A percentile compares a stretch with the other conserved stretches of the same genome.
These are phyloP conservation scores for Ips nitidus DNA, from an alignment of 1,140 invertebrate species.

Conservation along the genomic window DNA sequence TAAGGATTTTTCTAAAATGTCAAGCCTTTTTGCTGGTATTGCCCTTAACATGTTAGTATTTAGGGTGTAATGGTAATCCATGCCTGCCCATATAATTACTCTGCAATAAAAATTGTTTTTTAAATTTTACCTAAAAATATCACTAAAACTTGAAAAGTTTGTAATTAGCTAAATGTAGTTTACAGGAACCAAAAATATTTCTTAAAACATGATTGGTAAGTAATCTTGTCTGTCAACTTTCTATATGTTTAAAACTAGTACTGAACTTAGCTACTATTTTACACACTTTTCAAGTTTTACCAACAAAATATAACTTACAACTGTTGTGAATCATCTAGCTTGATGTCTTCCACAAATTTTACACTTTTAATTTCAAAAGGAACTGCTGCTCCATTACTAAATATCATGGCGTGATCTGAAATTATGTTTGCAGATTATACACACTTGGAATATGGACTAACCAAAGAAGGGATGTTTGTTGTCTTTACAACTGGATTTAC, in stretches of 20 bases:
- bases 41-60: constrained; percentile 52
- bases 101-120: constrained; percentile 49
- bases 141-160: neutral
- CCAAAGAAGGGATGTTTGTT: too few relatives aligned
- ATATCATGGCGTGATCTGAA: constrained; percentile 57
- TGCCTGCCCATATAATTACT: constrained; percentile 51
- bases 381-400: constrained; percentile 57
- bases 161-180: too few relatives aligned
- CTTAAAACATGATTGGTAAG: neutral
- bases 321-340: constrained; percentile 49
- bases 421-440: constrained; percentile 9
- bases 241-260: neutral
- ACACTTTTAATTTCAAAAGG: constrained; percentile 48
- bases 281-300: constrained; percentile 4
- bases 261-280: neutral
- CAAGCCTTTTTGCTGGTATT: constrained; percentile 45
- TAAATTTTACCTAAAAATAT: constrained; percentile 1
- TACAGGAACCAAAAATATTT: too few relatives aligned
- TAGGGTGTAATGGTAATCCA: constrained; percentile 47
- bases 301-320: constrained; percentile 50
- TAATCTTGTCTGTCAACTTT: neutral
- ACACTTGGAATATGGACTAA: too few relatives aligned
- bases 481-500: too few relatives aligned
- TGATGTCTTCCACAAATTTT: constrained; percentile 51
- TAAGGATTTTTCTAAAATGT: constrained; percentile 50